Evolutionary conservation across 1,140 invertebrate genomes (phyloP).

Genomic region (Melipona quadrifasciata): DNA sequence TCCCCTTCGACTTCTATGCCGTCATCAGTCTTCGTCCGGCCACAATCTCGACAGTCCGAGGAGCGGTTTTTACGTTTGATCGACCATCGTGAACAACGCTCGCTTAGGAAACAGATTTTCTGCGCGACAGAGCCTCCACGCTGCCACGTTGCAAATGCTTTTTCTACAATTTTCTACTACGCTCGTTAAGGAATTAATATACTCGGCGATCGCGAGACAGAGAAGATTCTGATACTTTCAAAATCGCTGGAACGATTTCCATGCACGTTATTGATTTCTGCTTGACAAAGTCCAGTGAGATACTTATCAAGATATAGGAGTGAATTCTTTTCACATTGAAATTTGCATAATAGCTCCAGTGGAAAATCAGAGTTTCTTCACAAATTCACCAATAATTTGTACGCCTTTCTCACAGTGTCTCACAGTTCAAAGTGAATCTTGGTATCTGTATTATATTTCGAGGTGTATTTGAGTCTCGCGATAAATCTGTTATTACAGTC

Average conservation of each 20-base stretch:
- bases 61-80: conserved; percentile 58
- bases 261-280: background rate
- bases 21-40: conserved; percentile 64
- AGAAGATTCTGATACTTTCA: no score
- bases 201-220: background rate
- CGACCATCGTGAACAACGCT: conserved; percentile 41
- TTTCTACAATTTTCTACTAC: background rate
- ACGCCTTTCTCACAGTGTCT: no score
- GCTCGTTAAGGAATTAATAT: background rate
- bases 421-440: no score
- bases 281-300: background rate
- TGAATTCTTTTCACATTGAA: no score
- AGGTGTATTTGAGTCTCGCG: no score
- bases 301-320: no score
- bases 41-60: conserved; percentile 59
- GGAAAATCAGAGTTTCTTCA: no score
- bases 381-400: background rate
- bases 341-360: no score
- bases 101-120: conserved; percentile 31
- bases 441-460: no score
- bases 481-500: no score
- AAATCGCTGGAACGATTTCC: no score
- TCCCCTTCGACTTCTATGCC: conserved; percentile 16
- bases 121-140: background rate
- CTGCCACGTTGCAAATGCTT: background rate